Percentiles rank a stretch among this genome's conserved stretches.
These are phyloP conservation scores for Stomorhina lunata DNA, from an alignment of 2,888 invertebrate species.

Conservation along the genomic window DNA sequence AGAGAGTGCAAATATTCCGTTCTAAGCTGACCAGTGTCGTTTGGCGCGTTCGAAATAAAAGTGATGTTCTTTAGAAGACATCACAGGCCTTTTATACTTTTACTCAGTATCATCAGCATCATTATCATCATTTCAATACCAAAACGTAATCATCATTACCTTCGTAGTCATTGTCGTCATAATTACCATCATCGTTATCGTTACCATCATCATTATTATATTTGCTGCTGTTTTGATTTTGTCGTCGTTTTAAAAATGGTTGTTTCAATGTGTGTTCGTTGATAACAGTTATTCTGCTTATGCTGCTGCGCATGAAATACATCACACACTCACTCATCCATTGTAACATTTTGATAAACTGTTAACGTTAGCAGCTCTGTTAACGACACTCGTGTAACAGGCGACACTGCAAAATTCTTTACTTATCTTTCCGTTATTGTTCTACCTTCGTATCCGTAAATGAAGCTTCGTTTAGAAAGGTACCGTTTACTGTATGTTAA, in stretches of 20 bases:
- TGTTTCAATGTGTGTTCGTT: conserved; percentile 25
- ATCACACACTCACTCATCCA: not conserved
- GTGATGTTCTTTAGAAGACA: conserved; percentile 65
- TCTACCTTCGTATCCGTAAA: conserved; percentile 41
- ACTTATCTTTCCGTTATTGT: conserved; percentile 35
- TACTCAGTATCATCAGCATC: conserved; percentile 51
- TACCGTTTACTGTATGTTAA: conserved; percentile 22
- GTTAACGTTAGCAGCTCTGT: conserved; percentile 30
- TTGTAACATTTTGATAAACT: not conserved
- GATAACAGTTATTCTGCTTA: conserved; percentile 56
- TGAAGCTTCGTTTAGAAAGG: conserved; percentile 37
- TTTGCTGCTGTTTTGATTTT: conserved; percentile 17
- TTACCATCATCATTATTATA: conserved; percentile 20
- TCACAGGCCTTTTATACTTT: conserved; percentile 66
- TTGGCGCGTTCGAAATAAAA: conserved; percentile 67
- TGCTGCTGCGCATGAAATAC: conserved; percentile 61
- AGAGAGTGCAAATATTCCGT: conserved; percentile 30
- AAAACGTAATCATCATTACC: not conserved
- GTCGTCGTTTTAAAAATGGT: not conserved
- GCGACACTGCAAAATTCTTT: conserved; percentile 7
- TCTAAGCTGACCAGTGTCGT: conserved; percentile 49
- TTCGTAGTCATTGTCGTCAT: not conserved
- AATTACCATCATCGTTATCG: not conserved
- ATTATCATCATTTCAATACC: not conserved
- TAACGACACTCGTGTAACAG: conserved; percentile 8